These are phyloP conservation scores for Rhingia campestris DNA, from an alignment of 2,888 invertebrate species.

Conservation along the genomic window DNA sequence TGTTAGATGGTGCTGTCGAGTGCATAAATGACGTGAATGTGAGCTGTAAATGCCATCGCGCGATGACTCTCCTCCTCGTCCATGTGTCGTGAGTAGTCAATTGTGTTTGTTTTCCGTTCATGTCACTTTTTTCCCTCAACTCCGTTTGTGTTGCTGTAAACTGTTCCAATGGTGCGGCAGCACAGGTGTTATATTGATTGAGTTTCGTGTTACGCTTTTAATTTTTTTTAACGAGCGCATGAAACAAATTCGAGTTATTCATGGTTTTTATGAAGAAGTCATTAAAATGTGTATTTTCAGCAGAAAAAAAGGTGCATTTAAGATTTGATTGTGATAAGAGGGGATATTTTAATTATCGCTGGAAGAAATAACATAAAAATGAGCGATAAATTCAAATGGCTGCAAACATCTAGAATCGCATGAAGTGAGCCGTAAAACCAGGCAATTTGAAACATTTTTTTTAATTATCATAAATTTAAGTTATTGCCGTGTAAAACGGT, in stretches of 20 bases:
- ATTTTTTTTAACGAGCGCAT: constrained; percentile 49
- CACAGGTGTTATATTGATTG: constrained; percentile 53
- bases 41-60: constrained; percentile 29
- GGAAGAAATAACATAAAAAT: not conserved
- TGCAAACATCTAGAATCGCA: not conserved
- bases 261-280: constrained; percentile 31
- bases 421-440: not conserved
- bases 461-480: not conserved
- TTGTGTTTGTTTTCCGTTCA: constrained; percentile 10
- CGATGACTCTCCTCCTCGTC: not conserved
- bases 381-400: not conserved
- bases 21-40: constrained; percentile 20
- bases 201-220: constrained; percentile 4
- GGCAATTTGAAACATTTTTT: not conserved
- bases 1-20: constrained; percentile 11
- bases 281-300: constrained; percentile 36
- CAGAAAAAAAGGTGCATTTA: constrained; percentile 45
- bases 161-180: constrained; percentile 24
- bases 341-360: not conserved
- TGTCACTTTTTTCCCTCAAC: not conserved
- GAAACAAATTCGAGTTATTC: constrained; percentile 54
- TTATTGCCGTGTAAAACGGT: not conserved
- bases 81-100: constrained; percentile 57
- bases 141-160: constrained; percentile 22
- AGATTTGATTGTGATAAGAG: constrained; percentile 19